phyloP scores from a whole-genome alignment of 1,140 invertebrate genomes.

The Ostrea edulis region DNA sequence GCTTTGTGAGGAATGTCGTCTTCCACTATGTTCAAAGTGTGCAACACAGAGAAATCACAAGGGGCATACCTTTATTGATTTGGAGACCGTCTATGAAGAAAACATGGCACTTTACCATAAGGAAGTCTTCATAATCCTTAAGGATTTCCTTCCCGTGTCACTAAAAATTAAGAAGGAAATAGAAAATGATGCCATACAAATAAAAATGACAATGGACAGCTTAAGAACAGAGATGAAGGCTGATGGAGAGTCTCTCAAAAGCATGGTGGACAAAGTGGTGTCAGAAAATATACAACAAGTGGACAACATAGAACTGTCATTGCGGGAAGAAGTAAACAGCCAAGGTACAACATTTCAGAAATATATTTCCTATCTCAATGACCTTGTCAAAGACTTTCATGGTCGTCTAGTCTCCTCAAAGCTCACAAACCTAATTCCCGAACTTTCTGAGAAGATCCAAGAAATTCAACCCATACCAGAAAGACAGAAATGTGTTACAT shows the following conservation, averaged over 20 bases:
- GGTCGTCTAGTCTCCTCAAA: not conserved
- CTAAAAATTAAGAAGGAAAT: not conserved
- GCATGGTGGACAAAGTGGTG: not conserved
- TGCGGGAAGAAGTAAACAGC: not conserved
- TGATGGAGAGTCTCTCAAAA: not conserved
- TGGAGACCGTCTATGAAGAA: not conserved
- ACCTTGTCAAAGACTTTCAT: not conserved
- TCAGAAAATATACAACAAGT: not conserved
- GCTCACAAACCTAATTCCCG: not conserved
- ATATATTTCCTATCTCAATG: not conserved
- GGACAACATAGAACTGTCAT: not conserved
- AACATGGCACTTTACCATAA: not conserved
- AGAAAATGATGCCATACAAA: not conserved
- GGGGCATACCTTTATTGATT: not conserved
- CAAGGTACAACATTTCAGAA: not conserved
- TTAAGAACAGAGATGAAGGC: not conserved
- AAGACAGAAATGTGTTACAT: not conserved
- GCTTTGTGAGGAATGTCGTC: not conserved
- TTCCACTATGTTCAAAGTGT: not conserved
- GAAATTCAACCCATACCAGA: not conserved
- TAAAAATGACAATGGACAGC: not conserved
- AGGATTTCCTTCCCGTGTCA: not conserved
- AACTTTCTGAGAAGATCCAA: not conserved
- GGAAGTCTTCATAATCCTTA: not conserved
- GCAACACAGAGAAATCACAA: not conserved